Evolutionary conservation across 2,113 vertebrate species (phyloP).

Genomic region (Bos indicus): DNA sequence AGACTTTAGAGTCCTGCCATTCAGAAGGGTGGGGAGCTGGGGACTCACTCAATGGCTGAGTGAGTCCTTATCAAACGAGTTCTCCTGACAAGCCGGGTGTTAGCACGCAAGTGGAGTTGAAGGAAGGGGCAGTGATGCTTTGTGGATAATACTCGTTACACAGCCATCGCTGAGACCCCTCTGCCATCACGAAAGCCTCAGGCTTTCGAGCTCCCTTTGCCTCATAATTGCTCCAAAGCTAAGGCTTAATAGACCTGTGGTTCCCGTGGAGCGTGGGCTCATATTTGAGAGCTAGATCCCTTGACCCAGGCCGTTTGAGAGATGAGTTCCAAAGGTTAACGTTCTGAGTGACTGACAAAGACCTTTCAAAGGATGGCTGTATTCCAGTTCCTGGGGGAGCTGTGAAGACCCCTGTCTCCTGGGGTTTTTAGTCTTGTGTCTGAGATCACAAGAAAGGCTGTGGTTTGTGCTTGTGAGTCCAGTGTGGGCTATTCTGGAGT

Average conservation of each 20-base stretch:
- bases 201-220: background rate
- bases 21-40: background rate
- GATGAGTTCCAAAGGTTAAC: slow-evolving; percentile 44
- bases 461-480: background rate
- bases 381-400: background rate
- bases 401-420: background rate
- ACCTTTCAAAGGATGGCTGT: slow-evolving; percentile 19
- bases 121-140: slow-evolving; percentile 21
- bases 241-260: slow-evolving; percentile 18
- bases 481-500: background rate
- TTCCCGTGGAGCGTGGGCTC: slow-evolving; percentile 27
- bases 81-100: background rate
- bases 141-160: slow-evolving; percentile 42
- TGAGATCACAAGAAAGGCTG: slow-evolving; percentile 14
- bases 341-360: slow-evolving; percentile 9
- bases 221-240: background rate
- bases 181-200: slow-evolving; percentile 47
- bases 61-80: slow-evolving; percentile 26
- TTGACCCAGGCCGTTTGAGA: slow-evolving; percentile 36
- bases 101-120: slow-evolving; percentile 34
- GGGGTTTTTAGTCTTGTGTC: background rate
- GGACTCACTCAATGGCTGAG: slow-evolving; percentile 28
- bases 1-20: background rate
- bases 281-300: background rate
- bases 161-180: background rate